A percentile compares a stretch with the other conserved stretches of the same genome.
Evolutionary conservation across 2,888 invertebrate genomes (phyloP).

Genomic region (Cheilosia grossa): DNA sequence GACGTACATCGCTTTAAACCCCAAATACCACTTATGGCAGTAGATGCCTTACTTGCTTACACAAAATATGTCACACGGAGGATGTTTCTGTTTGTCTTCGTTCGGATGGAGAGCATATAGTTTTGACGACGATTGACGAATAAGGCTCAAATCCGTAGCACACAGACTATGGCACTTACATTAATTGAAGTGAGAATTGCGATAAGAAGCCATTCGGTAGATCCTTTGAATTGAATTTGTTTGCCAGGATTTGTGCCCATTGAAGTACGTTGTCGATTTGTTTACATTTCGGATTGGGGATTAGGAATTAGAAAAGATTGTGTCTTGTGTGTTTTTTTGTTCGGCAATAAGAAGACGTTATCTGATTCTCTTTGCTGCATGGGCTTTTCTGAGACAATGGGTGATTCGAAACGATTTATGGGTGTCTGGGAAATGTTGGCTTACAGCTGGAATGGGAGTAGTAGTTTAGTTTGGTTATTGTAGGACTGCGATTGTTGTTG

Average conservation of each 20-base stretch:
- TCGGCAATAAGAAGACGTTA: neutral
- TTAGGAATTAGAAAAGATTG: constrained; percentile 6
- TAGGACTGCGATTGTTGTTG: too few species aligned
- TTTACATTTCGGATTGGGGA: constrained; percentile 49
- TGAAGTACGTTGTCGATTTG: constrained; percentile 47
- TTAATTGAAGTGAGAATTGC: constrained; percentile 63
- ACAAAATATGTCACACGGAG: constrained; percentile 51
- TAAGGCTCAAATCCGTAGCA: constrained; percentile 14
- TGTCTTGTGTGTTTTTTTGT: neutral
- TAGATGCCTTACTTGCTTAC: constrained; percentile 10
- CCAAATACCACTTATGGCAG: constrained; percentile 32
- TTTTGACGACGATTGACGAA: constrained; percentile 31
- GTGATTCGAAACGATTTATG: neutral
- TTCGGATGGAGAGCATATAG: neutral
- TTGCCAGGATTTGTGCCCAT: constrained; percentile 52
- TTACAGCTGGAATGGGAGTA: too few species aligned
- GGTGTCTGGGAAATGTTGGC: neutral
- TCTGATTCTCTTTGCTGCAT: neutral
- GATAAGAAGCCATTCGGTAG: constrained; percentile 26
- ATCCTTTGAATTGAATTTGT: constrained; percentile 49
- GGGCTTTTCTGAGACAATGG: neutral
- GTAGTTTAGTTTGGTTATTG: too few species aligned
- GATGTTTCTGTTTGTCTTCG: constrained; percentile 40
- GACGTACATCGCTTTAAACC: constrained; percentile 11
- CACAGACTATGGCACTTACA: constrained; percentile 49